A percentile compares a stretch with the other conserved stretches of the same genome.
Evolutionary conservation across 2,113 vertebrate species (phyloP).

Genomic region (Dasyornis broadbenti): DNA sequence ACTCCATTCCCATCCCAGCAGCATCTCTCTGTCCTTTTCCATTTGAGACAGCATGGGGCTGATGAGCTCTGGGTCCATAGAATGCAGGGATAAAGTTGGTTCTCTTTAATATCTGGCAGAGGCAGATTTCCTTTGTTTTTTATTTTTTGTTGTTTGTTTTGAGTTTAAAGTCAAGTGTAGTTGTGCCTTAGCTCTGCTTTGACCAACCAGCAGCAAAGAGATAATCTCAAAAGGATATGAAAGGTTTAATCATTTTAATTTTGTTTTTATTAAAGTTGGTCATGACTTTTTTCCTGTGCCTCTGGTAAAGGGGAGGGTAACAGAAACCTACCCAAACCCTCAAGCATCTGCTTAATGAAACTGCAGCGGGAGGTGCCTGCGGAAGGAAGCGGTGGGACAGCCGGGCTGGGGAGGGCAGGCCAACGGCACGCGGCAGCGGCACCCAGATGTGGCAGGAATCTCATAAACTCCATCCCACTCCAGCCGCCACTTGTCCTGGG

Average conservation of each 20-base stretch:
- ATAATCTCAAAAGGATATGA: conserved; percentile 74
- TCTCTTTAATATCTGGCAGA: conserved; percentile 50
- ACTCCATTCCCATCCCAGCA: rapidly evolving
- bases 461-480: conserved; percentile 56
- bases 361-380: background rate
- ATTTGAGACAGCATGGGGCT: background rate
- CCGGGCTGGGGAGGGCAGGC: background rate
- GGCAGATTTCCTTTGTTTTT: conserved; percentile 27
- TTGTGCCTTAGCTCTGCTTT: conserved; percentile 38
- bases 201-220: conserved; percentile 46
- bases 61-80: background rate
- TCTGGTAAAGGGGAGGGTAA: background rate
- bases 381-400: conserved; percentile 81
- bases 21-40: background rate
- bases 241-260: conserved; percentile 73
- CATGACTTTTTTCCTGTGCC: conserved; percentile 24
- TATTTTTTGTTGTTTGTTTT: conserved; percentile 19
- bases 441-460: conserved; percentile 73
- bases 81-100: conserved; percentile 30
- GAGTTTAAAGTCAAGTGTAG: background rate
- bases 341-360: conserved; percentile 15
- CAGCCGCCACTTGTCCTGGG: background rate
- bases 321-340: conserved; percentile 17
- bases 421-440: background rate
- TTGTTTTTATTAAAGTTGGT: conserved; percentile 75